Percentiles rank a stretch among this genome's conserved stretches.
These are phyloP conservation scores for Cephus runcator DNA, from an alignment of 2,888 invertebrate genomes.

Conservation along the genomic window DNA sequence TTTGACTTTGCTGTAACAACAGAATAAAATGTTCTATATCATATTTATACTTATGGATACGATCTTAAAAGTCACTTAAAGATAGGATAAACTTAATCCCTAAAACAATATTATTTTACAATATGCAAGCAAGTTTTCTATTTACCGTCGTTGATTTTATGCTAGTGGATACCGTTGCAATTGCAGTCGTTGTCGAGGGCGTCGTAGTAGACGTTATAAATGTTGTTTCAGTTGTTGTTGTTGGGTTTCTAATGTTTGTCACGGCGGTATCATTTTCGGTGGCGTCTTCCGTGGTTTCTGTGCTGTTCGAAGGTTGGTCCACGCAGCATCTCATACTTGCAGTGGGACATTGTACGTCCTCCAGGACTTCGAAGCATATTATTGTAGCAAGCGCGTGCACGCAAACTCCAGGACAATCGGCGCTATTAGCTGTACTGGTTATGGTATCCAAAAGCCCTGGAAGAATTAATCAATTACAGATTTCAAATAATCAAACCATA, in stretches of 20 bases:
- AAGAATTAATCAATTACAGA: not conserved
- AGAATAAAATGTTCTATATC: conserved; percentile 6
- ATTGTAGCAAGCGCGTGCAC: conserved; percentile 87
- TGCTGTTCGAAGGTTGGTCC: conserved; percentile 75
- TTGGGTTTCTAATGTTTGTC: conserved; percentile 43
- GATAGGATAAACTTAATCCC: not conserved
- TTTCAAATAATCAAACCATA: not conserved
- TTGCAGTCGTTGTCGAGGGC: conserved; percentile 42
- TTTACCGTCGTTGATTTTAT: conserved; percentile 37
- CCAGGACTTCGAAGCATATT: conserved; percentile 86
- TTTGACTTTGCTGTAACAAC: conserved; percentile 10
- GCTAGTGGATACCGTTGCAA: conserved; percentile 46
- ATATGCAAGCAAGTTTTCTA: not conserved
- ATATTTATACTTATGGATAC: conserved; percentile 7
- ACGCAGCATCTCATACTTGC: conserved; percentile 87
- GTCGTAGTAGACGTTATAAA: conserved; percentile 51
- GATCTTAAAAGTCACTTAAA: not conserved
- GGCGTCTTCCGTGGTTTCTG: conserved; percentile 42
- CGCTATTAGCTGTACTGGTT: conserved; percentile 85
- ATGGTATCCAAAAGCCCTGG: conserved; percentile 86
- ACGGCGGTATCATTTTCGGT: conserved; percentile 35
- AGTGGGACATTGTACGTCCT: conserved; percentile 83
- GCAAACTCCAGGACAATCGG: conserved; percentile 90
- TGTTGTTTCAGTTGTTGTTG: conserved; percentile 51
- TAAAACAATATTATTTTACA: not conserved